phyloP scores from a whole-genome alignment of 2,797 vertebrate species.

The Apogon talboti region DNA sequence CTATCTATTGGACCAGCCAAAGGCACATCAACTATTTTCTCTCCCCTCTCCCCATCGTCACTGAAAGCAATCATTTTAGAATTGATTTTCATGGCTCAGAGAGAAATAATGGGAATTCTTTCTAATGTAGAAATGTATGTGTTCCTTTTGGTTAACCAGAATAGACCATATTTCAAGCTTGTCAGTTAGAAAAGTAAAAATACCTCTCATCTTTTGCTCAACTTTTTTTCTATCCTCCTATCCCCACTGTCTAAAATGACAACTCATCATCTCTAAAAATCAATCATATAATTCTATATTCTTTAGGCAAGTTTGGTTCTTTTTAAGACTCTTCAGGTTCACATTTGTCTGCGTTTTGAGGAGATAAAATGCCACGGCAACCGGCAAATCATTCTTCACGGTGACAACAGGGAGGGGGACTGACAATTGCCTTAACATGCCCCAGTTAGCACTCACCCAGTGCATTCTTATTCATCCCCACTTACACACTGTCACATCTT shows the following conservation, averaged over 20 bases:
- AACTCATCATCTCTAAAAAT: slow-evolving; percentile 84
- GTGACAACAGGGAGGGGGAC: slow-evolving; percentile 34
- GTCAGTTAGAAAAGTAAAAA: slow-evolving; percentile 93
- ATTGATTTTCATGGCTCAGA: slow-evolving; percentile 99
- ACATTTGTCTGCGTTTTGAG: slow-evolving; percentile 68
- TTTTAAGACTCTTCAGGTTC: slow-evolving; percentile 61
- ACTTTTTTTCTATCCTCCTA: slow-evolving; percentile 73
- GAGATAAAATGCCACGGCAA: slow-evolving; percentile 66
- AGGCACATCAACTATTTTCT: slow-evolving; percentile 89
- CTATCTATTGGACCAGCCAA: slow-evolving; percentile 91
- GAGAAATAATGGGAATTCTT: slow-evolving; percentile 98
- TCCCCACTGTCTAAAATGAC: slow-evolving; percentile 79
- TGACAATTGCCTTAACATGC: slow-evolving; percentile 77
- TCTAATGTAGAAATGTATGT: slow-evolving; percentile 99
- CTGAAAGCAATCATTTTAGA: slow-evolving; percentile 97
- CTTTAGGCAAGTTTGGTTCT: slow-evolving; percentile 65
- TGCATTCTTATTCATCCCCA: slow-evolving; percentile 54
- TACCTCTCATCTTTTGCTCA: slow-evolving; percentile 82
- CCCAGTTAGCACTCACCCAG: slow-evolving; percentile 72
- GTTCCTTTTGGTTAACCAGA: slow-evolving; percentile 99
- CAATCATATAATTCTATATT: slow-evolving; percentile 80
- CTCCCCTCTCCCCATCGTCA: slow-evolving; percentile 79
- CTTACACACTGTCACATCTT: slow-evolving; percentile 4
- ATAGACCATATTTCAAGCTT: slow-evolving; percentile 96
- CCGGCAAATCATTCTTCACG: slow-evolving; percentile 71